Percentiles rank a stretch among this genome's conserved stretches.
phyloP scores from a whole-genome alignment of 2,888 invertebrate species.

The Proisotoma minuta region DNA sequence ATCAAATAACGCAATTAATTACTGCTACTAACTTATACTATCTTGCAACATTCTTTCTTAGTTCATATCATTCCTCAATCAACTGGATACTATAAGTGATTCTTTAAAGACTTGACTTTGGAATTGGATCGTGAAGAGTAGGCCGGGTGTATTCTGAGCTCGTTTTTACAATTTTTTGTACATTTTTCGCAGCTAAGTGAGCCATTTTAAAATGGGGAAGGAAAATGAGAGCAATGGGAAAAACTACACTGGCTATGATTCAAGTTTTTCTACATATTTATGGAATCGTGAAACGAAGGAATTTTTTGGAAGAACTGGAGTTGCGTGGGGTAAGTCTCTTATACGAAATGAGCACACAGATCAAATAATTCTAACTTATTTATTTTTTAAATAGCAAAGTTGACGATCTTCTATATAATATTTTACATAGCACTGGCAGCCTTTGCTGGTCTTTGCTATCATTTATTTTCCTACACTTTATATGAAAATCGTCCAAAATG shows the following conservation, averaged over 20 bases:
- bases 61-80: no score
- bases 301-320: constrained; percentile 83
- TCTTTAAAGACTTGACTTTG: no score
- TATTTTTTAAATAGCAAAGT: constrained; percentile 71
- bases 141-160: no score
- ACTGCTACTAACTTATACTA: no score
- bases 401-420: constrained; percentile 89
- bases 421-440: constrained; percentile 88
- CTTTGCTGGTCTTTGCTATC: constrained; percentile 90
- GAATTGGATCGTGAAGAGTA: no score
- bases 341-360: not conserved
- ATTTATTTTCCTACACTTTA: constrained; percentile 89
- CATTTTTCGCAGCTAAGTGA: not conserved
- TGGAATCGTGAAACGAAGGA: constrained; percentile 89
- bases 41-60: no score
- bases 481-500: constrained; percentile 80
- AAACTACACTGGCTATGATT: not conserved
- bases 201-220: constrained; percentile 2
- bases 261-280: constrained; percentile 52
- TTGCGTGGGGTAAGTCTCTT: constrained; percentile 74
- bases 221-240: not conserved
- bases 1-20: no score
- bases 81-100: no score
- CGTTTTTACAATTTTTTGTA: not conserved
- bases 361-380: not conserved